Evolutionary conservation across 2,113 vertebrate species (phyloP).

Genomic region (Meriones unguiculatus): DNA sequence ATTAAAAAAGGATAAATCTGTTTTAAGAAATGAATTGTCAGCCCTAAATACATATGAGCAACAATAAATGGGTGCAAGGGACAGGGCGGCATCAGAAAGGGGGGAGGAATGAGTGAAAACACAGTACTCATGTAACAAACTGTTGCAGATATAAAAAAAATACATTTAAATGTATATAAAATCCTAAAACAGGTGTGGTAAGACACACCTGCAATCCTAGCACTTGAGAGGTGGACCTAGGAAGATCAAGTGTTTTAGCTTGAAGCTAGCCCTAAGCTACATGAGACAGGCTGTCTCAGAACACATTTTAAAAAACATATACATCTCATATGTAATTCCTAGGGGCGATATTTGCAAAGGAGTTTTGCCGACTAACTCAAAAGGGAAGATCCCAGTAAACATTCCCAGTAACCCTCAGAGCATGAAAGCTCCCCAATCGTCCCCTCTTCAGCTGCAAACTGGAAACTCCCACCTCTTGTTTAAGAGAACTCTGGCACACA

Average conservation of each 20-base stretch:
- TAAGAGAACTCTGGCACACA: constrained; percentile 41
- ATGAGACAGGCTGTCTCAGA: not conserved
- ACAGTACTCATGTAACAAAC: not conserved
- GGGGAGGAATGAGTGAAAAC: no score
- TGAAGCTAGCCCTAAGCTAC: not conserved
- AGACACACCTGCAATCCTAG: not conserved
- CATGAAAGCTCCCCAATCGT: constrained; percentile 32
- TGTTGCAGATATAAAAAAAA: not conserved
- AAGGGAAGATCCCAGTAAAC: constrained; percentile 19
- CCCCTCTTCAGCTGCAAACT: constrained; percentile 52
- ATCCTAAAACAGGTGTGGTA: not conserved
- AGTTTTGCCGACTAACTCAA: constrained; percentile 64
- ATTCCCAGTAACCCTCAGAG: not conserved
- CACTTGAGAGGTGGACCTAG: not conserved
- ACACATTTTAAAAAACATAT: not conserved
- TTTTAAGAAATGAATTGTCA: not conserved
- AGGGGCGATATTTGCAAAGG: constrained; percentile 37
- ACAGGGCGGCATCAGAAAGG: not conserved
- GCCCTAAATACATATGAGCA: not conserved
- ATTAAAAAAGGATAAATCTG: not conserved
- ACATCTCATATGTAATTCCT: not conserved
- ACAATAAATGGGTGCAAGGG: not conserved
- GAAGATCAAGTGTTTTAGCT: not conserved
- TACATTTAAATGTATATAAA: not conserved
- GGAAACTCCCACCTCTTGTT: constrained; percentile 47